Evolutionary conservation across 2,888 invertebrate species (phyloP).

Genomic region (Trichogramma evanescens): DNA sequence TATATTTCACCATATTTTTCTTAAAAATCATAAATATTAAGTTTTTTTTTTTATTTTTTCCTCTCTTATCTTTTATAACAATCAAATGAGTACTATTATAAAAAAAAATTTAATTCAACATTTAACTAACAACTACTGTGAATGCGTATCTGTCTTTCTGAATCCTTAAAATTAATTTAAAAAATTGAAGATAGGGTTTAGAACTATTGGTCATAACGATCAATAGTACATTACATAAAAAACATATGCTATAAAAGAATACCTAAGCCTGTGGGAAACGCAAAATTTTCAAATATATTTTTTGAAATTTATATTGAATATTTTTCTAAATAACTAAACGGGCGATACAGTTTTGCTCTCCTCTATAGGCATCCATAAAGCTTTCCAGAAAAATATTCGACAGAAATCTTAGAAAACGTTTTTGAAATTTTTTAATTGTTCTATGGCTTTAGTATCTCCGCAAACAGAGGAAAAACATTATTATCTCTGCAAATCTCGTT

Average conservation of each 20-base stretch:
- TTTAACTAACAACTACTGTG: constrained; percentile 21
- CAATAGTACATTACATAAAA: constrained; percentile 15
- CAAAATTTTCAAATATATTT: too few relatives aligned
- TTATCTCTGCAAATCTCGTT: constrained; percentile 12
- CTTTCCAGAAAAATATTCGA: too few relatives aligned
- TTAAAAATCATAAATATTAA: constrained; percentile 21
- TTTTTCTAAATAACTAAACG: too few relatives aligned
- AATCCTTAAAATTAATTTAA: constrained; percentile 17
- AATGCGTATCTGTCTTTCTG: constrained; percentile 21
- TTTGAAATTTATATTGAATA: too few relatives aligned
- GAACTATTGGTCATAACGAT: constrained; percentile 21
- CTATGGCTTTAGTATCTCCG: neutral
- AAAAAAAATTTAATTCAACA: constrained; percentile 13
- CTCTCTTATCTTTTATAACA: constrained; percentile 3
- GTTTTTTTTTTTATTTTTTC: constrained; percentile 14
- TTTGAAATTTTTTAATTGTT: too few relatives aligned
- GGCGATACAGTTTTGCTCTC: too few relatives aligned
- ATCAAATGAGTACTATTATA: constrained; percentile 19
- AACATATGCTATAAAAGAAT: constrained; percentile 9
- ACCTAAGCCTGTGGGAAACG: too few relatives aligned
- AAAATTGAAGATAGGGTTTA: constrained; percentile 10
- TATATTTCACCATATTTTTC: constrained; percentile 19
- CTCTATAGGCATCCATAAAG: too few relatives aligned
- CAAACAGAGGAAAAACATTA: constrained; percentile 11
- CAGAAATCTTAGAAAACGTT: too few relatives aligned